Percentiles rank a stretch among this genome's conserved stretches.
Evolutionary conservation across 2,888 invertebrate species (phyloP).

Genomic region (Cheilosia vulpina): DNA sequence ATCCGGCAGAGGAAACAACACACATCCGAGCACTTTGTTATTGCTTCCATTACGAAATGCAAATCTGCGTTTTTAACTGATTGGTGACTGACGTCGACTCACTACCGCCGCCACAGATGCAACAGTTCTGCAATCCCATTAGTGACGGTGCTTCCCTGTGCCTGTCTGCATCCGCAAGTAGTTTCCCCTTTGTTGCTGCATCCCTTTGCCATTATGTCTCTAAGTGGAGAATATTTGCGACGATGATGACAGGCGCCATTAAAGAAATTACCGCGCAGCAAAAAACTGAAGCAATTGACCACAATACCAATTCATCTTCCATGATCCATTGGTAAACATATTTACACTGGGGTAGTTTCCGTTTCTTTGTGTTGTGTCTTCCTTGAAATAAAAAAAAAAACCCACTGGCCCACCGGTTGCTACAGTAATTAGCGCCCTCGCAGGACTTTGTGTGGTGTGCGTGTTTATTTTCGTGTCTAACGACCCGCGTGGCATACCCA

Average conservation of each 20-base stretch:
- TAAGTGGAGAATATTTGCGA: slow-evolving; percentile 20
- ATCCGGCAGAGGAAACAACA: slow-evolving; percentile 2
- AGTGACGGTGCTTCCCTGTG: not conserved
- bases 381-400: not conserved
- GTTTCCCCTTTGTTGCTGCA: not conserved
- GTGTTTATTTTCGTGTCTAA: slow-evolving; percentile 23
- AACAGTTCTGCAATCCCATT: slow-evolving; percentile 26
- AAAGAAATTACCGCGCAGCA: slow-evolving; percentile 49
- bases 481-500: not conserved
- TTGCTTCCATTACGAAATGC: slow-evolving; percentile 41
- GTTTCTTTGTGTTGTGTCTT: slow-evolving; percentile 11
- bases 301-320: slow-evolving; percentile 46
- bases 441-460: slow-evolving; percentile 2
- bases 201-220: not conserved
- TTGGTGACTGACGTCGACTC: not conserved
- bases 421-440: slow-evolving; percentile 31
- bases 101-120: not conserved
- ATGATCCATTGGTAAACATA: slow-evolving; percentile 45
- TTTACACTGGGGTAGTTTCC: not conserved
- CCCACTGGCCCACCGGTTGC: not conserved
- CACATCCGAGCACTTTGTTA: slow-evolving; percentile 5
- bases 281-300: slow-evolving; percentile 13
- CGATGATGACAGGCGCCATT: slow-evolving; percentile 28
- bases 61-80: slow-evolving; percentile 44
- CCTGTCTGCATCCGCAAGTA: too few species aligned